Conservation (phyloP, 2,888 invertebrate genomes). For the Capitulum mitella region DNA sequence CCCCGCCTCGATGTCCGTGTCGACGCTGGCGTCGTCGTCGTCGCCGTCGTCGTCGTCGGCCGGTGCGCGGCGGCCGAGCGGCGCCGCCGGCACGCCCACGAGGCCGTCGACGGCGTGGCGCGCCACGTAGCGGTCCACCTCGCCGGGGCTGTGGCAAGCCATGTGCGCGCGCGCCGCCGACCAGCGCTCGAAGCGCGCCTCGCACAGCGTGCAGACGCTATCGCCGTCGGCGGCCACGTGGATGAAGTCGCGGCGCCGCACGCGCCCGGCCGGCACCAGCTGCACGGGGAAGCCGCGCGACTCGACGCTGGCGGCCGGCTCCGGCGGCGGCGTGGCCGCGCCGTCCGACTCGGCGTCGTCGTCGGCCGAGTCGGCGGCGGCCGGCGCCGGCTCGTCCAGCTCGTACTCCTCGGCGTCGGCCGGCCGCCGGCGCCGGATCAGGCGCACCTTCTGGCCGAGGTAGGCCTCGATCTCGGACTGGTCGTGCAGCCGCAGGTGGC, state of each 20-base stretch:
- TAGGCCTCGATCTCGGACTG: not conserved
- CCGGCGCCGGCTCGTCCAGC: not conserved
- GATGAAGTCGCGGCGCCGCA: not conserved
- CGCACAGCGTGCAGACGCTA: not conserved
- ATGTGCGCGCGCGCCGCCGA: not conserved
- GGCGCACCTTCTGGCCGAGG: conserved; percentile 9
- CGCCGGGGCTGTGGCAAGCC: not conserved
- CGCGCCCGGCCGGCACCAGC: not conserved
- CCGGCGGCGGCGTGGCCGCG: not conserved
- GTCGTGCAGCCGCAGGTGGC: conserved; percentile 11
- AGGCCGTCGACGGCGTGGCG: not conserved
- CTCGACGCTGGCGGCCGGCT: not conserved
- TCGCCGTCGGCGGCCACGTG: not conserved
- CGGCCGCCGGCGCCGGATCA: not conserved
- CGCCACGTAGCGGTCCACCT: not conserved
- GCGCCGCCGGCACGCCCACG: not conserved
- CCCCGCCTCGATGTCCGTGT: conserved; percentile 6
- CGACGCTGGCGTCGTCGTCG: not conserved
- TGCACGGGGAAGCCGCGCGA: conserved; percentile 2
- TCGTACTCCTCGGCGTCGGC: not conserved
- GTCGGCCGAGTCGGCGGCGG: not conserved
- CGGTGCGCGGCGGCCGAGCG: not conserved
- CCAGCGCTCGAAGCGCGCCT: not conserved
- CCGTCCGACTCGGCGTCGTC: not conserved
- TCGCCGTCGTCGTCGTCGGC: not conserved